Evolutionary conservation across 2,888 invertebrate species (phyloP), one percentile per base, ranked within the genome.

Genomic region (Noctua janthina): DNA sequence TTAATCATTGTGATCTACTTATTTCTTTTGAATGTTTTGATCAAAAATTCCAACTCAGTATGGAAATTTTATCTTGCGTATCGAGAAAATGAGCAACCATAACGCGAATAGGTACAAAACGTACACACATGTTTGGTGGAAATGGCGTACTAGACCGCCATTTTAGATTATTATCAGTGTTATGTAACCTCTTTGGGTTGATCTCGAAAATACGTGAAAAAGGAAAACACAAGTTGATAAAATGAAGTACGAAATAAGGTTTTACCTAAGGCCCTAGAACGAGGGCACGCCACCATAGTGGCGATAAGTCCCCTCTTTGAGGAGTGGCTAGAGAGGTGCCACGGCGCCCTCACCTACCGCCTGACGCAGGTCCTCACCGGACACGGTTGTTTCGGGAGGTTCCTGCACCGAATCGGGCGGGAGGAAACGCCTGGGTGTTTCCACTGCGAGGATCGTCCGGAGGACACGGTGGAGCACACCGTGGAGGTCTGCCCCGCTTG

Each of bases 131-230:
- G 73, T 71, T 81, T n/a, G n/a, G 29, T 56, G 39, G 13, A 68
- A 84, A 84, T 77, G 46, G 71, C 54, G 80, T 76, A 59, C 35
- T 71, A 75, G n/a, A 56, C 76, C 5, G 17, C 17, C 46, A 66
- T 71, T 84, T 78, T 56, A 68, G 85, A 87, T 87, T 72, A 86
- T 80, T 76, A 82, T 77, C 82, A 72, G 17, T 62, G 29, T 54
- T 59, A 76, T 80, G 72, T 64, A 49, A 39, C 20, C 39, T 54
- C 43, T 66, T 71, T 56, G 23, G 8, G 17, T 54, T 20, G 43
- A 43, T 59, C 70, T n/a, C n/a, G 64, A 15, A 49, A 77, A 74
- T 35, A 67, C 43, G 43, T n/a, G 43, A 43, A 49, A 72, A 66
- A 5, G 29, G 29, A 62, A 79, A 51, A 80, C 23, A 70, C 23